Percentiles rank a stretch among this genome's conserved stretches.
Evolutionary conservation across 37 sponge, comb jelly and placozoan genomes (phyloP).

Genomic region (Diacarnus erythraeanus): DNA sequence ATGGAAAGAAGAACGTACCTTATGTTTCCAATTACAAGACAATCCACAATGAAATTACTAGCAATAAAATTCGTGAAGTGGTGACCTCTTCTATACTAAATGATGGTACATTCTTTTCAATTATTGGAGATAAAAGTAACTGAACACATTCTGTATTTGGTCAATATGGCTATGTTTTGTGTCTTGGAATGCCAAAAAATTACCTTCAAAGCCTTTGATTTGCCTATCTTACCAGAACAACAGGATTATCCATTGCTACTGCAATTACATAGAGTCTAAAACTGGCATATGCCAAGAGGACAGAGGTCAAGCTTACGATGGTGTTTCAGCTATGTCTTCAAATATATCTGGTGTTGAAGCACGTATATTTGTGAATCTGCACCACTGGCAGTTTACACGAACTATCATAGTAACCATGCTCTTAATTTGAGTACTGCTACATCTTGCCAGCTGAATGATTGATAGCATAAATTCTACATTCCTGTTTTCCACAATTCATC

Average conservation of each 20-base stretch:
- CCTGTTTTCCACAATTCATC: too few relatives aligned
- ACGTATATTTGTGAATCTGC: conserved; percentile 19
- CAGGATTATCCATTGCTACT: neutral
- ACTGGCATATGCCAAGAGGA: neutral
- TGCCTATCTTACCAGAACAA: neutral
- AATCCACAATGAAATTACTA: neutral
- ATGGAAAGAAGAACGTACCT: neutral
- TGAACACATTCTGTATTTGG: neutral
- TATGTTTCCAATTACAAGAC: neutral
- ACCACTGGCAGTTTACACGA: conserved; percentile 43
- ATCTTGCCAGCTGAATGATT: too few relatives aligned
- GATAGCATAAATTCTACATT: too few relatives aligned
- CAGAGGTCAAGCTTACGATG: conserved; percentile 66
- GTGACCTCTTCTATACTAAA: neutral
- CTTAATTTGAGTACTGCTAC: conserved; percentile 45
- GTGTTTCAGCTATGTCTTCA: conserved; percentile 52
- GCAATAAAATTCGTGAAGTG: neutral
- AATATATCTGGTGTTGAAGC: conserved; percentile 42
- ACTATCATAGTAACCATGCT: conserved; percentile 38
- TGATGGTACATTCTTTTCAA: conserved; percentile 2
- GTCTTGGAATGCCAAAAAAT: neutral
- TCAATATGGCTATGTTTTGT: neutral
- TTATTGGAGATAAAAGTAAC: conserved; percentile 4
- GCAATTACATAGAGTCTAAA: neutral
- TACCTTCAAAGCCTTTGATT: neutral